phyloP scores from a whole-genome alignment of 1,140 invertebrate species.

The Scaptomyza montana region DNA sequence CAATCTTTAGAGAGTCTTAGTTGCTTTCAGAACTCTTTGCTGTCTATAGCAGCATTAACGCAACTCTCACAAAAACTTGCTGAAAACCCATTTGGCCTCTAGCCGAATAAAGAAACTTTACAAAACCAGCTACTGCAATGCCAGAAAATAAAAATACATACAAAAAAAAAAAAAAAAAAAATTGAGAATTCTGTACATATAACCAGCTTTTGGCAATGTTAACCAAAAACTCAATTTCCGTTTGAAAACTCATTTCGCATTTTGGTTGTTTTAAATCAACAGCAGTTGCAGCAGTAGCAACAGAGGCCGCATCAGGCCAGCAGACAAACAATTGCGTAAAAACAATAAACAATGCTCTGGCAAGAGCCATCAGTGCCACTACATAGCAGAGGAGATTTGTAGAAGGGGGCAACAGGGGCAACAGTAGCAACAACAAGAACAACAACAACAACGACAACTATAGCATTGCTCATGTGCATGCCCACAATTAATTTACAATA shows the following conservation, averaged over 20 bases:
- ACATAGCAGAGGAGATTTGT: constrained; percentile 9
- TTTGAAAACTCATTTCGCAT: constrained; percentile 79
- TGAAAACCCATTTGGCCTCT: constrained; percentile 32
- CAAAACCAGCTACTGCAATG: background rate
- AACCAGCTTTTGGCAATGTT: constrained; percentile 54
- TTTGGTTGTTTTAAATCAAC: constrained; percentile 81
- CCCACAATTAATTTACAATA: constrained; percentile 81
- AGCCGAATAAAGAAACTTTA: constrained; percentile 22
- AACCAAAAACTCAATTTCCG: constrained; percentile 79
- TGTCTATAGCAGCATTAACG: background rate
- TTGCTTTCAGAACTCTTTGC: background rate
- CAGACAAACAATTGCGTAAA: constrained; percentile 79
- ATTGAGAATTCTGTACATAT: constrained; percentile 45
- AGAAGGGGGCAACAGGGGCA: background rate
- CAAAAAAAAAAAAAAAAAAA: constrained; percentile 21
- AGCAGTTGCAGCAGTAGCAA: constrained; percentile 54
- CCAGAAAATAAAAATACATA: background rate
- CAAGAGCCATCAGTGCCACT: constrained; percentile 23
- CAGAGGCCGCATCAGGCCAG: constrained; percentile 57
- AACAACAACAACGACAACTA: constrained; percentile 23
- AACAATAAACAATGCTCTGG: constrained; percentile 74
- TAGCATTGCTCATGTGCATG: constrained; percentile 68
- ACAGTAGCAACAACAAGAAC: constrained; percentile 1
- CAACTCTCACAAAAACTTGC: constrained; percentile 9
- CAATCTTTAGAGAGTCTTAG: constrained; percentile 4